These are phyloP conservation scores for Ctenicera cuprea DNA, from an alignment of 2,888 invertebrate genomes.

Conservation along the genomic window DNA sequence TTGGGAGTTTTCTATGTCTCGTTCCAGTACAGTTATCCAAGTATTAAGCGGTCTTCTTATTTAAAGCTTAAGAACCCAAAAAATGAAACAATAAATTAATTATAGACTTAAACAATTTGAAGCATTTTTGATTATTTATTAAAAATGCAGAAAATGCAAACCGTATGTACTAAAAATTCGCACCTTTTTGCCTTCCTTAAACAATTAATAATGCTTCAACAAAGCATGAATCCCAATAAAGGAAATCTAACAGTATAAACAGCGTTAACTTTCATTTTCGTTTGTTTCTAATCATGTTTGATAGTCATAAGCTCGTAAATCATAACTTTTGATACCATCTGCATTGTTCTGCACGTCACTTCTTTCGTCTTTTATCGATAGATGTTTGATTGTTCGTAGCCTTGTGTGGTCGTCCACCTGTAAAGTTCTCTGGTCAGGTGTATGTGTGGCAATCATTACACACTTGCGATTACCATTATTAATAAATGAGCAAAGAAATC, in stretches of 20 bases:
- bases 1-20: no score
- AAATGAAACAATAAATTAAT: no score
- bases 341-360: constrained; percentile 35
- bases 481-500: constrained; percentile 45
- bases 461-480: constrained; percentile 45
- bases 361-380: constrained; percentile 23
- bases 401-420: constrained; percentile 31
- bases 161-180: no score
- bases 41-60: no score
- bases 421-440: constrained; percentile 36
- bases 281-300: constrained; percentile 39
- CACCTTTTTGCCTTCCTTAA: no score
- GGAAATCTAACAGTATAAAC: background rate
- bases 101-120: no score
- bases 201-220: background rate
- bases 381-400: constrained; percentile 4
- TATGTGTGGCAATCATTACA: constrained; percentile 46
- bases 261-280: constrained; percentile 39
- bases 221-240: background rate
- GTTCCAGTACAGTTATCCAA: no score
- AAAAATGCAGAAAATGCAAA: no score
- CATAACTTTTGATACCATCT: constrained; percentile 25
- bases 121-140: no score
- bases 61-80: no score
- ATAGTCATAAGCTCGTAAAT: constrained; percentile 37